Evolutionary conservation across 2,113 vertebrate species (phyloP), one percentile per base, ranked within the genome.

Genomic region (Tonatia bakeri): DNA sequence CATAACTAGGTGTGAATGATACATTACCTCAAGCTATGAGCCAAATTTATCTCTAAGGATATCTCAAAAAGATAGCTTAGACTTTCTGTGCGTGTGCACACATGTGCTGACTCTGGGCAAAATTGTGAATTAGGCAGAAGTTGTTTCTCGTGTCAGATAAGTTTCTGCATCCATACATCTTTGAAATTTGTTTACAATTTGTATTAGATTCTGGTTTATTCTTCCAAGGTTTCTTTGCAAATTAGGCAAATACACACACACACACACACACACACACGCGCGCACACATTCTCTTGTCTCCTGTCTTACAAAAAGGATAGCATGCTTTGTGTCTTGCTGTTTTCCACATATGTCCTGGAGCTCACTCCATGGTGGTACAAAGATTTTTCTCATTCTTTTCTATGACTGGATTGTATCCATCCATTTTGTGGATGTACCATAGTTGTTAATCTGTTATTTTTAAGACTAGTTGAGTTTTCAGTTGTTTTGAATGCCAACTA

Each of bases 381-480:
- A 82, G 10, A 36, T 64, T 38, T 52, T 69, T 28, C 40, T 82
- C 43, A 31, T 72, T 85, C 13, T 80, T 50, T 85, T 43, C 52
- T 82, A 12, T 87, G 75, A 9, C 52, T 90, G 24, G 10, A 20
- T 61, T 40, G 11, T 86, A 69, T 80, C 38, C 69, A 22, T 59
- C 31, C 33, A 28, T 82, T 82, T 90, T 64, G 28, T 82, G 52
- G 19, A 28, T 82, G 8, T 75, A 59, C 1, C 4, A 9, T 33
- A 31, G 67, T 90, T 69, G 84, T 88, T 45, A 82, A 54, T 67
- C 12, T 90, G 15, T 76, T 12, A 22, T 26, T 64, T 73, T 31
- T 86, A 90, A 69, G 40, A 40, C 54, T 54, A 45, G 81, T 67
- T 90, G 50, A 93, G 11, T 95, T 95, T 88, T 91, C 26, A 91